Base-by-base conservation (phyloP, 2,797 vertebrate genomes). In the Philypnodon macrostomus region DNA sequence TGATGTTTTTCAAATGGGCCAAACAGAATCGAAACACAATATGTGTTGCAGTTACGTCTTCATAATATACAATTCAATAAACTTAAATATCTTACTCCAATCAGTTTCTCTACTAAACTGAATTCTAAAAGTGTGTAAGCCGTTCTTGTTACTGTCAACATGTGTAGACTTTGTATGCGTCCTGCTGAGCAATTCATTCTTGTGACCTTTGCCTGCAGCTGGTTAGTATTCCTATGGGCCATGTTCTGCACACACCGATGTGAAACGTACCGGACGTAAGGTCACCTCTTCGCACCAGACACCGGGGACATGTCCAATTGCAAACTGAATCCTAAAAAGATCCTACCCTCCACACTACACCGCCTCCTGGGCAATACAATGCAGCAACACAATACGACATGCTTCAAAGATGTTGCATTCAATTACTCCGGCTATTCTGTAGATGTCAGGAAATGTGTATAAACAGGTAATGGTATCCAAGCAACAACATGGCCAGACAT, bases 171-270 rank as follows among this genome's bases (percentile, higher is more conserved):
- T 50, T 55, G 63, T 39, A 58, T 49, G 72, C 59, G 19, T 21
- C 46, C 1, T 33, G 66, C 13, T 19, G 16, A 16, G 24, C 16
- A 34, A 45, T 56, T 74, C 64, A 57, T 74, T 77, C 54, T n/a
- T n/a, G n/a, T n/a, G 82, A 86, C 85, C 83, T 86, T 85, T 84
- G 73, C 69, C 74, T 79, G 80, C 30, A 58, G 75, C 62, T 56
- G 53, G 71, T 42, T 73, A 11, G 44, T 73, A 78, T 78, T 84
- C 76, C 79, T 81, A 59, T 8, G 63, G 75, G 75, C 44, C 53
- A 40, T 81, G 80, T 81, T 63, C 44, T 60, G 75, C 82, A 83
- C 74, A 68, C n/a, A n/a, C n/a, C n/a, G n/a, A n/a, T n/a, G n/a
- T n/a, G n/a, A n/a, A n/a, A n/a, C n/a, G n/a, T n/a, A n/a, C n/a